These are phyloP conservation scores for Athetis lepigone DNA, from an alignment of 2,888 invertebrate genomes.

Conservation along the genomic window DNA sequence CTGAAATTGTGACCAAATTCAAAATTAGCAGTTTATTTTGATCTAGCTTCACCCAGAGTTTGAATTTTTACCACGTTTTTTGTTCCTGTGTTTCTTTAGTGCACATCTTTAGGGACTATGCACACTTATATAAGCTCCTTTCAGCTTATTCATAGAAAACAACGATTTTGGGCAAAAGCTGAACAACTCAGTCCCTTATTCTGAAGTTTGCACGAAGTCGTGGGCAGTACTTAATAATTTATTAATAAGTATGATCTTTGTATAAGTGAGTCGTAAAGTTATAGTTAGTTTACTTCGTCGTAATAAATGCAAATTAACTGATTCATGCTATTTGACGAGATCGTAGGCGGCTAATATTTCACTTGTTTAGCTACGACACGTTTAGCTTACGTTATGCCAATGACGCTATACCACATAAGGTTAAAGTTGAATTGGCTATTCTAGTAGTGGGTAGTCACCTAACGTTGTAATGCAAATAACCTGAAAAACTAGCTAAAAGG, in stretches of 20 bases:
- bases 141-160: too few relatives aligned
- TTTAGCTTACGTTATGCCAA: slow-evolving; percentile 31
- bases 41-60: too few relatives aligned
- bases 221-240: too few relatives aligned
- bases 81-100: too few relatives aligned
- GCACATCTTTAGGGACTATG: too few relatives aligned
- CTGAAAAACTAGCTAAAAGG: not conserved
- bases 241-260: not conserved
- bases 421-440: not conserved
- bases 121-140: too few relatives aligned
- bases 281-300: slow-evolving; percentile 25
- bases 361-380: slow-evolving; percentile 13
- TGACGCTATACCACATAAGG: not conserved
- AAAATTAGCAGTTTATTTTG: too few relatives aligned
- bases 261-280: not conserved
- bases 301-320: slow-evolving; percentile 54
- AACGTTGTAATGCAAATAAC: not conserved
- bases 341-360: slow-evolving; percentile 50
- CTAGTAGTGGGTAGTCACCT: not conserved
- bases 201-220: too few relatives aligned
- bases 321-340: slow-evolving; percentile 38
- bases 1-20: too few relatives aligned
- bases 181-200: too few relatives aligned
- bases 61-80: too few relatives aligned
- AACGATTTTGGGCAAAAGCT: too few relatives aligned